phyloP scores from a whole-genome alignment of 2,113 vertebrate genomes.

The Myxocyprinus asiaticus region DNA sequence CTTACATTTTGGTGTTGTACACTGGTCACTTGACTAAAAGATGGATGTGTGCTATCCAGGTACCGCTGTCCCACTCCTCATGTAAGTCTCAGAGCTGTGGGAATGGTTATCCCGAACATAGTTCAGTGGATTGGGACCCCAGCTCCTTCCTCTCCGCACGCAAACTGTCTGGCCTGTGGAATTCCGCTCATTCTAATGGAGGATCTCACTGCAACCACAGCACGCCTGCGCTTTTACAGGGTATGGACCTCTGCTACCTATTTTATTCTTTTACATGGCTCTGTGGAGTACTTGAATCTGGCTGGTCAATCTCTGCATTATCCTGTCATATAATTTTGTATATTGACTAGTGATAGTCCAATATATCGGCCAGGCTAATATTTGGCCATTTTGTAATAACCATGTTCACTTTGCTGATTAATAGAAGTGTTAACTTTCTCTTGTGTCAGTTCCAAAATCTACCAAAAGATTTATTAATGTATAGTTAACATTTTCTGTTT shows the following conservation, averaged over 20 bases:
- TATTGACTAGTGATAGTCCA: too few species aligned
- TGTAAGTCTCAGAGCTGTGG: constrained; percentile 85
- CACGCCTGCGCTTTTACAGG: constrained; percentile 78
- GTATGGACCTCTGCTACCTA: constrained; percentile 67
- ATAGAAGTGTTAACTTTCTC: too few species aligned
- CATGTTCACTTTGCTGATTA: too few species aligned
- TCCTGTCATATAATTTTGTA: too few species aligned
- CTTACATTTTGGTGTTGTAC: too few species aligned
- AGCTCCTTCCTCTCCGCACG: constrained; percentile 98
- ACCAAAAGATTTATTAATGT: too few species aligned
- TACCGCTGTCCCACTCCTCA: constrained; percentile 89
- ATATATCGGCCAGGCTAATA: too few species aligned
- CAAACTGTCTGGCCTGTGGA: constrained; percentile 98
- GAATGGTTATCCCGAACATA: constrained; percentile 84
- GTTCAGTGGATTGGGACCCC: constrained; percentile 97
- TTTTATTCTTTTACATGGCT: background rate
- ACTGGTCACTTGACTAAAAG: background rate
- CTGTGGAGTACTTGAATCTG: background rate
- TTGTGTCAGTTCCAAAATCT: too few species aligned
- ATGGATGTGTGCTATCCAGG: constrained; percentile 57
- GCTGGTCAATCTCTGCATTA: background rate
- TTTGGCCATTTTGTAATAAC: too few species aligned
- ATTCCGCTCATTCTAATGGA: constrained; percentile 89
- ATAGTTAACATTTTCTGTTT: too few species aligned
- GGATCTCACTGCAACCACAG: constrained; percentile 82